Evolutionary conservation across 2,797 vertebrate species (phyloP), one percentile per base, ranked within the genome.

Genomic region (Liparis tanakae): DNA sequence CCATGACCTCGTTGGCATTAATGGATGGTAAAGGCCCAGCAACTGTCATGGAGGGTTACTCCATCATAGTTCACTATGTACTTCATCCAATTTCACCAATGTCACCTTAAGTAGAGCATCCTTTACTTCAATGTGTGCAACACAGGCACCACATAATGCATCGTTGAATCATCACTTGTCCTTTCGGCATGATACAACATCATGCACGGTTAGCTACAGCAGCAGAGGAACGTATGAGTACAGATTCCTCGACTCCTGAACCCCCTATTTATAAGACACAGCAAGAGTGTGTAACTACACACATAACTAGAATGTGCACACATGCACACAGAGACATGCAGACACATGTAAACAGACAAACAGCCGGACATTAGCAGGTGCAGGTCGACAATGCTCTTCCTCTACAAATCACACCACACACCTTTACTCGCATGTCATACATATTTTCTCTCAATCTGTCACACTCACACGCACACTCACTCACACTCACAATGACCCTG

Each of bases 21-120:
- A 89, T 87, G 83, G 77, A 83, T 72, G 76, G 54, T 74, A 76
- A 77, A 82, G 79, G 73, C 85, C 65, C 57, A 70, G 79, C 79
- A 73, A 69, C 70, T 69, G 70, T 54, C 82, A 81, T 68, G 62
- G 53, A 44, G 61, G 51, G 50, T 78, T 48, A 50, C 30, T 63
- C 22, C 46, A 46, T 65, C 34, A 41, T 3, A 50, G 20, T 69
- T 80, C 41, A 22, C n/a, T 10, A 74, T 43, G 36, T 34, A 36
- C 60, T 74, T 68, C 25, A 63, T 41, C n/a, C 53, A 37, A 53
- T 58, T 36, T 13, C 46, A 53, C 44, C 17, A 39, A 15, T 33
- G 36, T 54, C 39, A 51, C 43, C 58, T 79, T 55, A 51, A 18
- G 37, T 37, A 33, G 12, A 56, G 48, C 30, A 55, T 22, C 18